These are phyloP conservation scores for Lypha dubia DNA, from an alignment of 2,888 invertebrate species.

Conservation along the genomic window DNA sequence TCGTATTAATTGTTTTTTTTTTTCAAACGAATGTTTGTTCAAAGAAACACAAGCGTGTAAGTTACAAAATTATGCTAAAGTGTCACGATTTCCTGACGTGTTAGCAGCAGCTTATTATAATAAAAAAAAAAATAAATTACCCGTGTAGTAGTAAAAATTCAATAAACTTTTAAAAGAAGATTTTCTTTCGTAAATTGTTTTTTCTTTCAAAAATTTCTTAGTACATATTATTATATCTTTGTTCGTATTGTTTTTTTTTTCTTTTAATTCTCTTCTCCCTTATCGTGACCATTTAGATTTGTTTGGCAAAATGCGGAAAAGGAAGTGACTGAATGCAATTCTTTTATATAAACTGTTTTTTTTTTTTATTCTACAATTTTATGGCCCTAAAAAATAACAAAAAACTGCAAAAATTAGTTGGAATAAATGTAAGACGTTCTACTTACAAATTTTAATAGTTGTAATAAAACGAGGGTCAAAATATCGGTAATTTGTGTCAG, in stretches of 20 bases:
- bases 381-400: slow-evolving; percentile 17
- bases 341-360: slow-evolving; percentile 32
- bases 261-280: background rate
- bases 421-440: slow-evolving; percentile 7
- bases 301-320: slow-evolving; percentile 50
- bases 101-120: background rate
- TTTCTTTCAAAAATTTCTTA: slow-evolving; percentile 19
- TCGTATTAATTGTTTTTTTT: background rate
- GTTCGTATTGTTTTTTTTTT: background rate
- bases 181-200: background rate
- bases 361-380: slow-evolving; percentile 2
- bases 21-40: background rate
- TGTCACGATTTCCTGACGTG: slow-evolving; percentile 53
- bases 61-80: slow-evolving; percentile 46
- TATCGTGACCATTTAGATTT: slow-evolving; percentile 59
- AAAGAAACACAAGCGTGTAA: background rate
- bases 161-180: slow-evolving; percentile 2
- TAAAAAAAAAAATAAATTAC: background rate
- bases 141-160: slow-evolving; percentile 16
- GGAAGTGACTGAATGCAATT: slow-evolving; percentile 63
- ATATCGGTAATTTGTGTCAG: background rate
- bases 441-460: background rate
- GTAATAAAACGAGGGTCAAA: background rate
- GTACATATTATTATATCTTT: background rate
- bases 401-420: background rate